phyloP scores from a whole-genome alignment of 2,888 invertebrate genomes.

The Acrobasis suavella region DNA sequence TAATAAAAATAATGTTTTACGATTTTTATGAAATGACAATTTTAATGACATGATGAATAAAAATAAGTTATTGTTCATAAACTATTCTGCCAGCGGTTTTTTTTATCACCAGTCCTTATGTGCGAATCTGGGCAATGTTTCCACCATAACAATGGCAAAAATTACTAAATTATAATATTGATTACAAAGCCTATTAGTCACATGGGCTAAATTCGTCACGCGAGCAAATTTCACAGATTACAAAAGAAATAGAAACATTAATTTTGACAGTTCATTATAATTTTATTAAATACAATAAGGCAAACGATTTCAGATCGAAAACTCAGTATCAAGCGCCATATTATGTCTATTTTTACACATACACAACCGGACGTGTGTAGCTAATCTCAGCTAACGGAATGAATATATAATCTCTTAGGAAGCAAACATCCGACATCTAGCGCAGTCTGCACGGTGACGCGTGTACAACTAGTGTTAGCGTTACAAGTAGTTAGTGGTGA shows the following conservation, averaged over 20 bases:
- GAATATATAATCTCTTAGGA: constrained; percentile 30
- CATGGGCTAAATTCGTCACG: not conserved
- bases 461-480: not conserved
- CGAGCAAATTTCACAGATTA: not conserved
- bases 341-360: constrained; percentile 33
- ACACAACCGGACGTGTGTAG: constrained; percentile 26
- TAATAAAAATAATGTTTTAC: constrained; percentile 57
- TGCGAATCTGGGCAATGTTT: constrained; percentile 3
- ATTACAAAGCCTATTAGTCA: constrained; percentile 5
- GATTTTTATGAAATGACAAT: constrained; percentile 60
- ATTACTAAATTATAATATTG: not conserved
- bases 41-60: constrained; percentile 37
- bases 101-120: constrained; percentile 13
- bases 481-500: constrained; percentile 6
- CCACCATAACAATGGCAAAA: not conserved
- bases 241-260: not conserved
- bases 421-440: not conserved
- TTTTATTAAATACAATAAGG: constrained; percentile 32
- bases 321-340: constrained; percentile 11
- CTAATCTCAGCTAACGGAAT: constrained; percentile 22
- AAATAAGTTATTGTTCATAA: constrained; percentile 33
- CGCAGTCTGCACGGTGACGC: not conserved
- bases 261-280: constrained; percentile 32
- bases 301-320: constrained; percentile 25
- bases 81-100: constrained; percentile 4